Evolutionary conservation across 2,797 vertebrate species (phyloP), one percentile per base, ranked within the genome.

Genomic region (Ctenosaura bakeri): DNA sequence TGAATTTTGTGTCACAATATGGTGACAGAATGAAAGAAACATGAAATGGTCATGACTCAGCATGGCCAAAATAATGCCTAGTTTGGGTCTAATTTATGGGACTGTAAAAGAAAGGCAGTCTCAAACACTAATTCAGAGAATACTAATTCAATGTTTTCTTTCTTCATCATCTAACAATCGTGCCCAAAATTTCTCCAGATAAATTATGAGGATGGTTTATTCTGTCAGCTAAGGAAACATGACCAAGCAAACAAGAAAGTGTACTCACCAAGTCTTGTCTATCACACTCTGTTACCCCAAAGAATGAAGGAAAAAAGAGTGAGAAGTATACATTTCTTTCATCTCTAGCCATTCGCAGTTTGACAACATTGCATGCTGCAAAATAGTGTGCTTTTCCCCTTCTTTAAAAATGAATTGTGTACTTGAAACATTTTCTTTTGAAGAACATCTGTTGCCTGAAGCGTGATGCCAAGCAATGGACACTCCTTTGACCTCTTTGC

Each of bases 401-500:
- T 83, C 54, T 89, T 77, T 64, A 64, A 66, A 29, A 89, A 76
- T 78, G 82, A 52, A 84, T 77, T 50, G 74, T 52, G 16, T 77
- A 76, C 16, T 1, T 7, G 42, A 64, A 4, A 66, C 10, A n/a
- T 89, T 29, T 89, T 50, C 38, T 26, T 78, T n/a, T 77, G 35
- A 77, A 89, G 81, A 29, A 4, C 26, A 42, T 24, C 10, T 64
- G 73, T 52, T 64, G 56, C 71, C 73, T 77, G 32, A 83, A 64
- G 88, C 81, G 64, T 50, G 38, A 62, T 82, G 26, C 38, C 71
- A 26, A 46, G 35, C 69, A 83, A 83, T 77, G 71, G 82, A 64
- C 56, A 29, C 24, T 77, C 59, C 10, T 64, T 52, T n/a, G 52
- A 81, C 79, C 74, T 42, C 54, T 38, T 77, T 35, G 32, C 42